Conservation (phyloP, 2,797 vertebrate genomes). For the Tenualosa ilisha region DNA sequence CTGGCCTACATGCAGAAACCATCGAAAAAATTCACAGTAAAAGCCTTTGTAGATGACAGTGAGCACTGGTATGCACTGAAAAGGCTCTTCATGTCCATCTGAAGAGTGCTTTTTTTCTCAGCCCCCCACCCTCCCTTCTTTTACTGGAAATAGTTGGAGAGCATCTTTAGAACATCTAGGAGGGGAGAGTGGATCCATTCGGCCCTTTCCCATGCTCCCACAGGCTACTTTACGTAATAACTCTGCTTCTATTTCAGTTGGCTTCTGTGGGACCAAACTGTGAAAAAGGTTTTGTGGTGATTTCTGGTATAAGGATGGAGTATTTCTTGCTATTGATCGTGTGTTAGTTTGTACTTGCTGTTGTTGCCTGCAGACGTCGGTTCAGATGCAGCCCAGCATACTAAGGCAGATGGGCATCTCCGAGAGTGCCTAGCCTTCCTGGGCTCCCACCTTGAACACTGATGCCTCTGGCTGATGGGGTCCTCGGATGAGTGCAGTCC, state of each 20-base stretch:
- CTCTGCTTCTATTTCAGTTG: background rate
- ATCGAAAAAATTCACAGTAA: conserved; percentile 80
- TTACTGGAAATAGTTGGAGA: background rate
- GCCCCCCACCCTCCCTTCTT: background rate
- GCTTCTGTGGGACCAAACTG: background rate
- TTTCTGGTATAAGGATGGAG: background rate
- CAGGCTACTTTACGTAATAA: background rate
- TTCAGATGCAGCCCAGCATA: background rate
- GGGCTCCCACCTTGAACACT: background rate
- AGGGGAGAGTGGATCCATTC: background rate
- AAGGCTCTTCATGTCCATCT: background rate
- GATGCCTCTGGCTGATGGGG: background rate
- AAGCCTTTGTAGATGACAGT: conserved; percentile 53
- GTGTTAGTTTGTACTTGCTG: background rate
- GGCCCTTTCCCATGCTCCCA: background rate
- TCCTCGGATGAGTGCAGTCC: background rate
- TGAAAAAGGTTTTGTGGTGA: background rate
- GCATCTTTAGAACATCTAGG: background rate
- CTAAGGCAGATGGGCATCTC: background rate
- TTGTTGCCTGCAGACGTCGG: background rate
- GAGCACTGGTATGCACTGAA: background rate
- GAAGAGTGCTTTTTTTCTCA: background rate
- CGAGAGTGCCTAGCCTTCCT: background rate
- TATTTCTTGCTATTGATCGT: background rate
- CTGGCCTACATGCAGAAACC: conserved; percentile 61